Evolutionary conservation across 2,888 invertebrate genomes (phyloP).

Genomic region (Nemotelus nigrinus): DNA sequence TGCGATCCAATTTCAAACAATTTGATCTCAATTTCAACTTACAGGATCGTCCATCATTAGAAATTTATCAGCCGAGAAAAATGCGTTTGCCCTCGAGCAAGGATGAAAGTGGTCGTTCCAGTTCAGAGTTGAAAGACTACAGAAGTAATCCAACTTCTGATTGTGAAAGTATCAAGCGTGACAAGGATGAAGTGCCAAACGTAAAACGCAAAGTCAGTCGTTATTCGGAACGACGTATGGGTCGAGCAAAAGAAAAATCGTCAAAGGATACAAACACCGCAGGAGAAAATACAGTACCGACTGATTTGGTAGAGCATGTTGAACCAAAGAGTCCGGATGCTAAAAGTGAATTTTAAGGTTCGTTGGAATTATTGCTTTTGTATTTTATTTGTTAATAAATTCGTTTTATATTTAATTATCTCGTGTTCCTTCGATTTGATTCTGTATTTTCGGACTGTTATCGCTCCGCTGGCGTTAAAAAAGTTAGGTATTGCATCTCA

Average conservation of each 20-base stretch:
- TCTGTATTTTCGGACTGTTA: too few species aligned
- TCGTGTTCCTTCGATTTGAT: too few species aligned
- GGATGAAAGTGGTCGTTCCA: conserved; percentile 55
- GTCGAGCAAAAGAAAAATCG: conserved; percentile 52
- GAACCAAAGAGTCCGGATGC: background rate
- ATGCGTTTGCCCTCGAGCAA: conserved; percentile 54
- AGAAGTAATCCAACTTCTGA: conserved; percentile 56
- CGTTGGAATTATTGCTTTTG: background rate
- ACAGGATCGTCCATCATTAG: conserved; percentile 88
- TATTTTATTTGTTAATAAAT: background rate
- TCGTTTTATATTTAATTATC: background rate
- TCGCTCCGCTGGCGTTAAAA: too few species aligned
- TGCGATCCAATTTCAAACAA: background rate
- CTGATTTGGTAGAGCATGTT: conserved; percentile 1
- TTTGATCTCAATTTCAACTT: conserved; percentile 6
- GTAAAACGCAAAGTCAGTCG: conserved; percentile 56
- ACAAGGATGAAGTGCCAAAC: conserved; percentile 45
- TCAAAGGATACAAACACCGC: conserved; percentile 10
- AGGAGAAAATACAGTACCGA: background rate
- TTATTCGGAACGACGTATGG: conserved; percentile 58
- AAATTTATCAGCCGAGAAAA: conserved; percentile 88
- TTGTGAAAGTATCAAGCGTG: conserved; percentile 55
- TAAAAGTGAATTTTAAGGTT: background rate
- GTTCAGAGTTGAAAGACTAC: conserved; percentile 52
- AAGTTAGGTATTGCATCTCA: too few species aligned